Percentiles rank a stretch among this genome's conserved stretches.
Evolutionary conservation across 2,888 invertebrate species (phyloP).

Genomic region (Eristalis pertinax): DNA sequence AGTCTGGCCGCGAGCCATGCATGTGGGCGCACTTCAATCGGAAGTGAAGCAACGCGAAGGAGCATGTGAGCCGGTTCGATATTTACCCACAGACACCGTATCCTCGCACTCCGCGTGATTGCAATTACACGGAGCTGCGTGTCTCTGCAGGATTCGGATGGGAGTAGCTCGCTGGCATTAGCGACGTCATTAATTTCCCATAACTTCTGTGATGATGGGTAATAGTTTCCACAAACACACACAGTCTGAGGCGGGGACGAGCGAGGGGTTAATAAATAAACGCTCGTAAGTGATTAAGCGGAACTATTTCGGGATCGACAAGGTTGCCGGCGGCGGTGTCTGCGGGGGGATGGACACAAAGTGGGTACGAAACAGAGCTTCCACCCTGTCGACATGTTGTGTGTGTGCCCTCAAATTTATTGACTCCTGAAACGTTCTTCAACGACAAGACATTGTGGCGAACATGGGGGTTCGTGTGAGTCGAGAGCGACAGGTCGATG

Average conservation of each 20-base stretch:
- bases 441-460: neutral
- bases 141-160: conserved; percentile 18
- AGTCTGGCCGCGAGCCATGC: conserved; percentile 27
- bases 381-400: neutral
- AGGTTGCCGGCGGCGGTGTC: neutral
- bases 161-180: conserved; percentile 28
- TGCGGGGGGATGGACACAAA: neutral
- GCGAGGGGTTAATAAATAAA: conserved; percentile 23
- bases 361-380: neutral
- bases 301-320: conserved; percentile 9
- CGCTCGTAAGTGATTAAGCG: conserved; percentile 23
- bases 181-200: conserved; percentile 49
- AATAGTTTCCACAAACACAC: neutral
- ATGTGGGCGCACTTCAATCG: conserved; percentile 48
- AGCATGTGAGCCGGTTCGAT: conserved; percentile 14
- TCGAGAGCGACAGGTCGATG: neutral
- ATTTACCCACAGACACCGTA: conserved; percentile 34
- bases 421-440: neutral
- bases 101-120: conserved; percentile 36
- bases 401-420: conserved; percentile 10
- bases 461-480: neutral
- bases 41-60: conserved; percentile 36
- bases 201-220: conserved; percentile 35
- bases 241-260: neutral
- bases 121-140: conserved; percentile 37